phyloP scores from a whole-genome alignment of 2,888 invertebrate genomes.

The Ophion obscuratus region DNA sequence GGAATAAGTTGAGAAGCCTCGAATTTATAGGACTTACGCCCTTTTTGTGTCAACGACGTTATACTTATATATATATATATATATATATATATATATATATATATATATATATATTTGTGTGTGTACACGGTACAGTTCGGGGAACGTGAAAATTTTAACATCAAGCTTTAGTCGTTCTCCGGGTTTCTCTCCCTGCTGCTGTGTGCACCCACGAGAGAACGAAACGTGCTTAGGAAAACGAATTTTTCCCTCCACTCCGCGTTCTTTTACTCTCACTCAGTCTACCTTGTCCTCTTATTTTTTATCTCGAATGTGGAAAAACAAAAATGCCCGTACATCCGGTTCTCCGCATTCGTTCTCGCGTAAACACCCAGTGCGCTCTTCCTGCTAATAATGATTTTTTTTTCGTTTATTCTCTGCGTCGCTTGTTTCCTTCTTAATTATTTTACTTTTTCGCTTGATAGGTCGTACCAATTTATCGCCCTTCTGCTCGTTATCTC shows the following conservation, averaged over 20 bases:
- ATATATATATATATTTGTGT: not conserved
- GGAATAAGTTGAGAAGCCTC: not conserved
- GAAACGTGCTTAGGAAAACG: constrained; percentile 58
- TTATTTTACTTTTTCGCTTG: constrained; percentile 6
- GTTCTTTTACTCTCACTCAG: constrained; percentile 1
- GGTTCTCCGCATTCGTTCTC: constrained; percentile 7
- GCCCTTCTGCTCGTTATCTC: constrained; percentile 7
- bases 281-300: not conserved
- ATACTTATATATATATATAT: not conserved
- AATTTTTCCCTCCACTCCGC: constrained; percentile 52
- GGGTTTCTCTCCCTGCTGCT: not conserved
- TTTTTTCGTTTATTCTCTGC: not conserved
- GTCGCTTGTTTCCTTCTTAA: not conserved
- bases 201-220: constrained; percentile 44
- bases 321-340: constrained; percentile 36
- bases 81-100: constrained; percentile 2
- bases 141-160: constrained; percentile 56
- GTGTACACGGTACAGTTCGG: not conserved
- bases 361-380: constrained; percentile 4
- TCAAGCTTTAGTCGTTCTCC: constrained; percentile 28
- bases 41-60: not conserved
- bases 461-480: constrained; percentile 25
- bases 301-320: constrained; percentile 42
- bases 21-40: not conserved
- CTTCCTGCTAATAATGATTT: not conserved